Evolutionary conservation across 2,797 vertebrate genomes (phyloP).

Genomic region (Sebastes steindachneri): DNA sequence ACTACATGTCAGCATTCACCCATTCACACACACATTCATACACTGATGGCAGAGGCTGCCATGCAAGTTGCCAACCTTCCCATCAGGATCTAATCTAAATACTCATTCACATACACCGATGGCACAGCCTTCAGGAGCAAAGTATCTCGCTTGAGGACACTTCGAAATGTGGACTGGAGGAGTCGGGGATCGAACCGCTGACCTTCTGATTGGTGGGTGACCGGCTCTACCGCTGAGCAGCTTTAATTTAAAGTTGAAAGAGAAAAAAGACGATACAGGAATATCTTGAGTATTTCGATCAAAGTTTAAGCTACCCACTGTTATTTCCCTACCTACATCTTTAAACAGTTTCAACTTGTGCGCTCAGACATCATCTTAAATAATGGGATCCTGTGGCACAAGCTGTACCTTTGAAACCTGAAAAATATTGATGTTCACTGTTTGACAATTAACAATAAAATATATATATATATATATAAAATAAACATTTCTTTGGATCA

Average conservation of each 20-base stretch:
- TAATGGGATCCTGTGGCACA: constrained; percentile 1
- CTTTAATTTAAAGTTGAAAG: neutral
- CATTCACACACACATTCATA: too few species aligned
- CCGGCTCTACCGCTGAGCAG: too few species aligned
- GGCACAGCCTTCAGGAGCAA: too few species aligned
- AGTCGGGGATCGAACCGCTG: too few species aligned
- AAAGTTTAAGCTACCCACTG: neutral
- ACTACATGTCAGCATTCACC: too few species aligned
- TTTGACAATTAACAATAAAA: neutral
- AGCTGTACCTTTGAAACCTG: neutral
- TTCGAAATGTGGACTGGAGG: too few species aligned
- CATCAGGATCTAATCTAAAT: too few species aligned
- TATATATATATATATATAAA: neutral
- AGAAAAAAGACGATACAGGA: neutral
- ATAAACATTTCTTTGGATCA: neutral
- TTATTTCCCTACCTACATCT: neutral
- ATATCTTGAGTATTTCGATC: neutral
- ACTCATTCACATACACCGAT: too few species aligned
- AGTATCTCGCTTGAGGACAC: too few species aligned
- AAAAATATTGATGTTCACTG: neutral
- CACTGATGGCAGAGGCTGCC: too few species aligned
- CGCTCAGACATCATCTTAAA: constrained; percentile 6
- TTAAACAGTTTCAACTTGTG: neutral
- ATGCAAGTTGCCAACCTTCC: too few species aligned
- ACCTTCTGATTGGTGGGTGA: too few species aligned